phyloP scores from a whole-genome alignment of 2,888 invertebrate genomes.

The Drosophila siamana region DNA sequence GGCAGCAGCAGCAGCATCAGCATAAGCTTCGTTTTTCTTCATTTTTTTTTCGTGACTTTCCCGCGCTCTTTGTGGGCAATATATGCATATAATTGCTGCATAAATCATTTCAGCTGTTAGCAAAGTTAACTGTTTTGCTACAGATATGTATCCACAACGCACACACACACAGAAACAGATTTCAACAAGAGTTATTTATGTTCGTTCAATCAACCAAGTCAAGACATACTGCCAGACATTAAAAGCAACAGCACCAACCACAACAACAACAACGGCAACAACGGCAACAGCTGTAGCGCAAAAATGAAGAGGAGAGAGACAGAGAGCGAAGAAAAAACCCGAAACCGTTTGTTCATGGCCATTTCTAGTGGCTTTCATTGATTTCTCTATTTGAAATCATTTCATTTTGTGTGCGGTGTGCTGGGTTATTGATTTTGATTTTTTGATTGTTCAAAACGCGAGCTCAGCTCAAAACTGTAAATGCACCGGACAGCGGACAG shows the following conservation, averaged over 20 bases:
- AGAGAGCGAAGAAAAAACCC: conserved; percentile 54
- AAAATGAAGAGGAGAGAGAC: conserved; percentile 18
- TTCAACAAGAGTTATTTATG: conserved; percentile 53
- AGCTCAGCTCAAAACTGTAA: conserved; percentile 56
- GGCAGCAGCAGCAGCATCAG: neutral
- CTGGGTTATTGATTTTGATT: conserved; percentile 63
- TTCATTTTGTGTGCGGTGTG: conserved; percentile 47
- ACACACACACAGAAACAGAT: conserved; percentile 18
- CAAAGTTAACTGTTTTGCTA: conserved; percentile 63
- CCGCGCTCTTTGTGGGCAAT: conserved; percentile 45
- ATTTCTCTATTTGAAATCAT: conserved; percentile 75
- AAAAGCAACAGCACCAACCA: conserved; percentile 9
- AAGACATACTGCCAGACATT: conserved; percentile 5
- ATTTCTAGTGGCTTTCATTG: conserved; percentile 66
- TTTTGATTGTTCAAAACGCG: conserved; percentile 60
- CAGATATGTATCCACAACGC: conserved; percentile 46
- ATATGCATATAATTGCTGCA: conserved; percentile 68
- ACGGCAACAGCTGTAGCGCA: conserved; percentile 12
- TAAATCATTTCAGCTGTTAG: conserved; percentile 71
- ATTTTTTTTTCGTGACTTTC: conserved; percentile 51
- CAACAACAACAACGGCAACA: conserved; percentile 20
- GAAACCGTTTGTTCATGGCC: conserved; percentile 63
- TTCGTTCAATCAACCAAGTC: conserved; percentile 63
- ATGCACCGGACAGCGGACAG: conserved; percentile 56
- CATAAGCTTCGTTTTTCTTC: conserved; percentile 19